phyloP scores from a whole-genome alignment of 23 tunicate genomes.

The Botrylloides violaceus region DNA sequence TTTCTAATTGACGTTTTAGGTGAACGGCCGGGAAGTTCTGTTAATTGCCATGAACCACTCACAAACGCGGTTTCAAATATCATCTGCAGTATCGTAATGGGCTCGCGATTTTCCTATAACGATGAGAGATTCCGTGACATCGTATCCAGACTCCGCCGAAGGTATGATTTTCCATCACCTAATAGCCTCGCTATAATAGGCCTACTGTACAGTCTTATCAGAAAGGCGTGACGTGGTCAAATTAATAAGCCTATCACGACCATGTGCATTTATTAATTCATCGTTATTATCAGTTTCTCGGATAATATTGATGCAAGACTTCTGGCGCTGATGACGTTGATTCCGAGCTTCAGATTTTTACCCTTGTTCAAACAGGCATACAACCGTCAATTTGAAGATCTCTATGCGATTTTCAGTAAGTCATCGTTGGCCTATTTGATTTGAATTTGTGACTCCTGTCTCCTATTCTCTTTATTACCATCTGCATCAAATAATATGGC shows the following conservation, averaged over 20 bases:
- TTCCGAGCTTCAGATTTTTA: neutral
- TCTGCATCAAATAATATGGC: neutral
- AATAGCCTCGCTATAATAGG: no score
- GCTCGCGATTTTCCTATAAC: constrained; percentile 14
- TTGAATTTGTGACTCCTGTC: no score
- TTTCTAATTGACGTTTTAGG: neutral
- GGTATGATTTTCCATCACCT: no score
- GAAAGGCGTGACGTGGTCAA: neutral
- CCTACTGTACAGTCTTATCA: no score
- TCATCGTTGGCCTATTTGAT: no score
- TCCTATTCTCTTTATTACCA: neutral
- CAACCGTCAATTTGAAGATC: neutral
- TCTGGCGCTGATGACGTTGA: neutral
- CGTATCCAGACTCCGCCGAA: neutral
- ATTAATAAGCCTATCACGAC: neutral
- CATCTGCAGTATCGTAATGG: constrained; percentile 16
- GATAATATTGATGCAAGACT: neutral
- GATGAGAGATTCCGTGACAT: constrained; percentile 8
- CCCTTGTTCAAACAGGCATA: neutral
- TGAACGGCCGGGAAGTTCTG: neutral
- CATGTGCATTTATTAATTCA: neutral
- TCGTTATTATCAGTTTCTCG: no score
- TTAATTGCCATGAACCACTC: neutral
- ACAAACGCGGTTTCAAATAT: constrained; percentile 10
- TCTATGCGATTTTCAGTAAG: neutral